phyloP scores from a whole-genome alignment of 2,888 invertebrate genomes.

The Dryadula phaetusa region DNA sequence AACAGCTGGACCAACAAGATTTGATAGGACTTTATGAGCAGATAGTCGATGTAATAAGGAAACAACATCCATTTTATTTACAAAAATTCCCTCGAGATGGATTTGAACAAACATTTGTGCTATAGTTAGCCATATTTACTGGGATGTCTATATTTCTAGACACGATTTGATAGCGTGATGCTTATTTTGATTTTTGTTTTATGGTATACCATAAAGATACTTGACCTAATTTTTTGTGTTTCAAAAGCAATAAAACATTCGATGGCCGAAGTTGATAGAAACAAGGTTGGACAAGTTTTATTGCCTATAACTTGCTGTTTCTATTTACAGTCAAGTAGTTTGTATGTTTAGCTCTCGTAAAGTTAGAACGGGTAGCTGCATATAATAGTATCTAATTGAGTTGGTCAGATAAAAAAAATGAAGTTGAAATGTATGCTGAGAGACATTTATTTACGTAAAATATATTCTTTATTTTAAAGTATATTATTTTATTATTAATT shows the following conservation, averaged over 20 bases:
- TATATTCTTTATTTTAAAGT: too few species aligned
- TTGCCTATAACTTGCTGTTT: slow-evolving; percentile 15
- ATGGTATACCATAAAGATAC: slow-evolving; percentile 43
- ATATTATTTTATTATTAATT: too few species aligned
- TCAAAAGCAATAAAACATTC: slow-evolving; percentile 27
- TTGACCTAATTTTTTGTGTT: slow-evolving; percentile 38
- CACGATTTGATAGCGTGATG: slow-evolving; percentile 30
- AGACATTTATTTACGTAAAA: too few species aligned
- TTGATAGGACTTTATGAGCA: too few species aligned
- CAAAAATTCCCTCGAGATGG: background rate
- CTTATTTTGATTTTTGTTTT: slow-evolving; percentile 38
- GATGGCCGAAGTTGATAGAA: slow-evolving; percentile 14
- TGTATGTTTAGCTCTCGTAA: background rate
- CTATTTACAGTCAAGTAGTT: slow-evolving; percentile 19
- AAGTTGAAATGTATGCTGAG: too few species aligned
- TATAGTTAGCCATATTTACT: background rate
- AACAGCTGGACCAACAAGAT: too few species aligned
- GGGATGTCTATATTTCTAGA: slow-evolving; percentile 16
- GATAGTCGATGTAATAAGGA: too few species aligned
- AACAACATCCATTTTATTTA: too few species aligned
- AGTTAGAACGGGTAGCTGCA: background rate
- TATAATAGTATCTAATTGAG: background rate
- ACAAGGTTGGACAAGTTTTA: slow-evolving; percentile 24
- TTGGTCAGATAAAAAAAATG: too few species aligned
- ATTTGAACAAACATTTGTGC: background rate